Percentiles rank a stretch among this genome's conserved stretches.
phyloP scores from a whole-genome alignment of 2,888 invertebrate genomes.

The Meta bourneti region DNA sequence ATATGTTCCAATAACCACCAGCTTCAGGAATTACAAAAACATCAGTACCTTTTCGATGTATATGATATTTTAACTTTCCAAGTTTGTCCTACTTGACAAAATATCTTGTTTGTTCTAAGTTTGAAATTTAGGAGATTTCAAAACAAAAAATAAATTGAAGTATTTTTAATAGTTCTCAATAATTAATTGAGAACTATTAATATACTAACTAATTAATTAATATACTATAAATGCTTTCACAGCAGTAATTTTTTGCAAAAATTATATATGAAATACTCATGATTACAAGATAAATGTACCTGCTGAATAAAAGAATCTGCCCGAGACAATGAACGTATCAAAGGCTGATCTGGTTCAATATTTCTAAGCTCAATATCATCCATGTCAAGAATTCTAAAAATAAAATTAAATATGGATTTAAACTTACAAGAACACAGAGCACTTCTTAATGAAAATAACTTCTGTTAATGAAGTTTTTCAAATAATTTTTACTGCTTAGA shows the following conservation, averaged over 20 bases:
- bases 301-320: slow-evolving; percentile 80
- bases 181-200: neutral
- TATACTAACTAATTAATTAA: neutral
- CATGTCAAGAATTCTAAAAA: slow-evolving; percentile 82
- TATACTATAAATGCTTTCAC: neutral
- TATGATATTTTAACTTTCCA: too few species aligned
- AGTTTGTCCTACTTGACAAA: too few species aligned
- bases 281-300: slow-evolving; percentile 55
- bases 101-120: too few species aligned
- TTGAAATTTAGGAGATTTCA: too few species aligned
- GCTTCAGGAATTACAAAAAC: too few species aligned
- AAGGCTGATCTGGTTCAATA: slow-evolving; percentile 91
- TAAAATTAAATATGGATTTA: neutral
- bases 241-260: neutral
- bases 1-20: too few species aligned
- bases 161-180: too few species aligned
- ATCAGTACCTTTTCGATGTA: too few species aligned
- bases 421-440: neutral
- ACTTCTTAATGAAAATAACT: neutral
- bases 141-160: too few species aligned
- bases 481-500: neutral
- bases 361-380: slow-evolving; percentile 95
- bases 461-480: neutral
- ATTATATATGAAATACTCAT: neutral
- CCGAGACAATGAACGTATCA: slow-evolving; percentile 85